phyloP scores from a whole-genome alignment of 2,888 invertebrate genomes.

The Ceriagrion tenellum region DNA sequence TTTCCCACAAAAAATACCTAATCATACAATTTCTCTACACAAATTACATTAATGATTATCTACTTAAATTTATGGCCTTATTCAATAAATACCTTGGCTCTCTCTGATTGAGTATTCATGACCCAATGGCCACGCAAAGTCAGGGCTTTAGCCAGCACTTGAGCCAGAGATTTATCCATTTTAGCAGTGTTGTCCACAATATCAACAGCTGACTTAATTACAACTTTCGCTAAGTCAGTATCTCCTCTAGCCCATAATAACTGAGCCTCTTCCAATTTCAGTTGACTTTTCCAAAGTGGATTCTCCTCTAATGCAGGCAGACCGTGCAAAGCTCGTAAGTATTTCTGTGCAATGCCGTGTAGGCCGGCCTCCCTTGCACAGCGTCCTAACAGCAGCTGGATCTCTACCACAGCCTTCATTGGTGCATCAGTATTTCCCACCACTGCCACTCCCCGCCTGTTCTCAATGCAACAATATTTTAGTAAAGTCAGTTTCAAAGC shows the following conservation, averaged over 20 bases:
- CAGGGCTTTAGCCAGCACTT: slow-evolving; percentile 78
- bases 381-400: slow-evolving; percentile 71
- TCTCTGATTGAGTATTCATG: slow-evolving; percentile 89
- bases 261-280: slow-evolving; percentile 81
- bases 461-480: slow-evolving; percentile 75
- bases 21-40: no score
- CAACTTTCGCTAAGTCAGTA: slow-evolving; percentile 78
- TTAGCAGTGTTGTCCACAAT: slow-evolving; percentile 71
- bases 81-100: slow-evolving; percentile 79
- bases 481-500: slow-evolving; percentile 85
- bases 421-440: slow-evolving; percentile 68
- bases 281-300: slow-evolving; percentile 76
- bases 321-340: slow-evolving; percentile 73
- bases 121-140: slow-evolving; percentile 90
- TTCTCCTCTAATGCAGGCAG: slow-evolving; percentile 74
- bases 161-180: slow-evolving; percentile 73
- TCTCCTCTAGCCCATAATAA: slow-evolving; percentile 80
- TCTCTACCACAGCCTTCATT: neutral
- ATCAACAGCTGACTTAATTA: slow-evolving; percentile 72
- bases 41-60: no score
- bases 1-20: no score
- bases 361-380: slow-evolving; percentile 80
- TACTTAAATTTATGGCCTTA: no score
- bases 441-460: slow-evolving; percentile 76
- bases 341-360: slow-evolving; percentile 79